Evolutionary conservation across 2,797 vertebrate genomes (phyloP), one percentile per base, ranked within the genome.

Genomic region (Lindbergichthys nudifrons): DNA sequence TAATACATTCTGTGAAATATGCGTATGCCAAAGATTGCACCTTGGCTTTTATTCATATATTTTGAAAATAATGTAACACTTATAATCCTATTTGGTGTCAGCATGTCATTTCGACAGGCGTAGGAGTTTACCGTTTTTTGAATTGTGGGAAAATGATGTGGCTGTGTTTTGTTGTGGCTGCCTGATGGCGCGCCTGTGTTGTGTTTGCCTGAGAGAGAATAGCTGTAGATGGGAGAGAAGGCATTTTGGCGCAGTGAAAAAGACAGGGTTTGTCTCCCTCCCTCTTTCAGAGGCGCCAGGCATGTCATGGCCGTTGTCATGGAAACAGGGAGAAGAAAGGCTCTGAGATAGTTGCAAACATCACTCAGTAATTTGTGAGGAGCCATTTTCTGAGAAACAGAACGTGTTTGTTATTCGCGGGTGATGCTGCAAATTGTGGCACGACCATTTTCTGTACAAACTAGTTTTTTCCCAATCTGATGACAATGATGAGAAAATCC

Each of bases 271-370:
- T 68, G 80, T 85, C 82, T 62, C 59, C 74, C 87, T 88, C 82
- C 79, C 79, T 86, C 82, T 80, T 69, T 71, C 51, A 54, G 90
- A 92, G 92, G 93, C 72, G 75, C 88, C 76, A 75, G 87, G 88
- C 89, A 92, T 93, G 86, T 92, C 93, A 84, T 84, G 80, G 80
- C 77, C 41, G 94, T 96, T 90, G 92, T 93, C 94, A 95, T 95
- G 93, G 95, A 94, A 95, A 96, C 95, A 92, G 82, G 77, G 83
- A 92, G 87, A 93, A 93, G 92, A 95, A 94, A 94, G 88, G 87
- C 86, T 85, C 15, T 7, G 87, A 84, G 93, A 90, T 87, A 90
- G 92, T 90, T 91, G 82, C 85, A 89, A 93, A 90, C 89, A 94
- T 89, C 90, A 73, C 85, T 92, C 88, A 79, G 92, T 93, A 82